Conservation (phyloP, 2,113 vertebrate genomes). For the Narcine bancroftii region DNA sequence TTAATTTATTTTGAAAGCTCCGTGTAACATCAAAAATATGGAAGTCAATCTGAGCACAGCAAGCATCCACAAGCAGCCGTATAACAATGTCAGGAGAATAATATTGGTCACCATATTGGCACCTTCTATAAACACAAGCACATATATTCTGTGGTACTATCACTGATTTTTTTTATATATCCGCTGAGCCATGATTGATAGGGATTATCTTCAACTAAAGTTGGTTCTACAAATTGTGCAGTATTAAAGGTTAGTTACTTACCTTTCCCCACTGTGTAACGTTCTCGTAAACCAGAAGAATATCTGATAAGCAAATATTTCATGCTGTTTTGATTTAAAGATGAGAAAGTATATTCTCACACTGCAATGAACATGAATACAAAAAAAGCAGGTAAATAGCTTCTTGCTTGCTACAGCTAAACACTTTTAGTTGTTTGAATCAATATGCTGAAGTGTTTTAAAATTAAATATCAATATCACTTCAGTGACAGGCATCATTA, state of each 20-base stretch:
- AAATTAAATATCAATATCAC: slow-evolving; percentile 34
- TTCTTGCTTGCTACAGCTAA: not conserved
- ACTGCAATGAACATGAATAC: not conserved
- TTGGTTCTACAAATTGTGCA: not conserved
- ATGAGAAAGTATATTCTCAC: not conserved
- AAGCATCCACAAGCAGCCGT: no score
- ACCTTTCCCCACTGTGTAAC: not conserved
- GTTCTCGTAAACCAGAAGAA: not conserved
- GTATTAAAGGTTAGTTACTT: not conserved
- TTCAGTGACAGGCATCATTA: slow-evolving; percentile 26
- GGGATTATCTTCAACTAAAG: not conserved
- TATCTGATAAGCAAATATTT: not conserved
- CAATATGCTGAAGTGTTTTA: slow-evolving; percentile 29
- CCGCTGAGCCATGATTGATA: not conserved
- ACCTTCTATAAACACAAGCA: not conserved
- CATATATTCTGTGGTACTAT: not conserved
- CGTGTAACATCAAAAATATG: no score
- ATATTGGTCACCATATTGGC: not conserved
- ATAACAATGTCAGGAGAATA: not conserved
- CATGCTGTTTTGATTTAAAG: not conserved
- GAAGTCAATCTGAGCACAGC: no score
- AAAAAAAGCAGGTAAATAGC: not conserved
- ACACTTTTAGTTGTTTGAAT: slow-evolving; percentile 28
- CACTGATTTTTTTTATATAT: not conserved
- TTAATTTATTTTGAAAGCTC: no score